Evolutionary conservation across 2,888 invertebrate species (phyloP).

Genomic region (Drosophila multiciliata): DNA sequence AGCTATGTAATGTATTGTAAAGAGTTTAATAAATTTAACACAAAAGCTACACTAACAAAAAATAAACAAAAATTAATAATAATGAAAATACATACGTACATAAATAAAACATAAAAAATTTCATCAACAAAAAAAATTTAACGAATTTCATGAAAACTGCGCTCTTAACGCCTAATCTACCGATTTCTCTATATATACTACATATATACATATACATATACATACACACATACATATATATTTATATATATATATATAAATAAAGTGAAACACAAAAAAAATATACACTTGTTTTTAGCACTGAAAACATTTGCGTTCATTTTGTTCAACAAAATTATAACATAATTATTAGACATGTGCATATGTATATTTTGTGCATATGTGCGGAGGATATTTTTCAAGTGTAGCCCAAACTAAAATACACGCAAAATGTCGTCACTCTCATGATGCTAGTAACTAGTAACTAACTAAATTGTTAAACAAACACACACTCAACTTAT

Average conservation of each 20-base stretch:
- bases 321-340: slow-evolving; percentile 58
- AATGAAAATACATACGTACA: slow-evolving; percentile 16
- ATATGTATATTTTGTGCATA: slow-evolving; percentile 36
- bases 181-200: slow-evolving; percentile 56
- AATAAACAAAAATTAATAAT: slow-evolving; percentile 31
- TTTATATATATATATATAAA: slow-evolving; percentile 25
- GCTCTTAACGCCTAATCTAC: slow-evolving; percentile 65
- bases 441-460: slow-evolving; percentile 22
- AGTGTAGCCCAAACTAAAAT: slow-evolving; percentile 12
- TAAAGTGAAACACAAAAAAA: slow-evolving; percentile 26
- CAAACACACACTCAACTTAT: slow-evolving; percentile 48
- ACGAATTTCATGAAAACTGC: slow-evolving; percentile 69
- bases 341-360: slow-evolving; percentile 14
- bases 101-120: slow-evolving; percentile 28
- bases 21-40: slow-evolving; percentile 71
- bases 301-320: slow-evolving; percentile 55
- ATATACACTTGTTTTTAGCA: slow-evolving; percentile 66
- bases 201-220: slow-evolving; percentile 46
- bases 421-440: slow-evolving; percentile 52
- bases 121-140: slow-evolving; percentile 50
- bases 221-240: slow-evolving; percentile 4
- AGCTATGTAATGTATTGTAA: slow-evolving; percentile 74
- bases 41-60: slow-evolving; percentile 43
- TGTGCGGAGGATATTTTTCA: slow-evolving; percentile 39
- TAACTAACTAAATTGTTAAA: slow-evolving; percentile 49